phyloP scores from a whole-genome alignment of 2,113 vertebrate species.

The Prunella himalayana region DNA sequence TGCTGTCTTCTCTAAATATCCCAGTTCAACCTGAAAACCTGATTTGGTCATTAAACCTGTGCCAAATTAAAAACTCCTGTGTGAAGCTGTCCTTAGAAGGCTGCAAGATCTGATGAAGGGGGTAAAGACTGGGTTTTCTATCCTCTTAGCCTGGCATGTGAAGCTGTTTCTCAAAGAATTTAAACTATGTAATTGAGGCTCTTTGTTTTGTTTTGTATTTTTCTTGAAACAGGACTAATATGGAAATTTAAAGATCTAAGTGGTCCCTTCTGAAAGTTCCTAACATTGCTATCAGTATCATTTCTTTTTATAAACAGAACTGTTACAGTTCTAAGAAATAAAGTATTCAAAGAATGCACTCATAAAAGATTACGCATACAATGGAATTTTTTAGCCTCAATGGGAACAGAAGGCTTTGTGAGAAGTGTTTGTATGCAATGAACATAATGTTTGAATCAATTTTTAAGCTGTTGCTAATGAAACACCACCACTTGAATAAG shows the following conservation, averaged over 20 bases:
- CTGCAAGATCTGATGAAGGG: conserved; percentile 59
- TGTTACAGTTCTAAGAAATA: conserved; percentile 71
- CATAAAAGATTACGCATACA: conserved; percentile 70
- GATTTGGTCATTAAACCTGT: neutral
- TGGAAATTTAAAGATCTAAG: conserved; percentile 76
- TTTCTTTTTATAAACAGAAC: conserved; percentile 77
- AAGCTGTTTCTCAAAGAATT: conserved; percentile 74
- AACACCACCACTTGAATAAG: neutral
- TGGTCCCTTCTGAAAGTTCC: conserved; percentile 77
- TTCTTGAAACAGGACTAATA: conserved; percentile 77
- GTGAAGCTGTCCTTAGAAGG: conserved; percentile 51
- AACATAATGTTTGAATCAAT: conserved; percentile 43
- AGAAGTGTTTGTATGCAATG: conserved; percentile 20
- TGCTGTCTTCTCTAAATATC: neutral
- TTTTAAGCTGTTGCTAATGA: conserved; percentile 34
- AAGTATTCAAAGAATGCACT: conserved; percentile 79
- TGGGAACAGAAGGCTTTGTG: conserved; percentile 61
- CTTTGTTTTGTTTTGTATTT: conserved; percentile 58
- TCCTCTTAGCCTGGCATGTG: conserved; percentile 75
- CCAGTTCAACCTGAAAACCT: neutral
- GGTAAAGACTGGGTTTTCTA: conserved; percentile 63
- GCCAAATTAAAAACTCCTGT: neutral
- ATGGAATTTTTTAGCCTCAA: conserved; percentile 74
- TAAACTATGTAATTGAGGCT: conserved; percentile 75
- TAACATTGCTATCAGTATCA: conserved; percentile 76